phyloP scores from a whole-genome alignment of 2,797 vertebrate genomes.

The Enteromius anoplus region DNA sequence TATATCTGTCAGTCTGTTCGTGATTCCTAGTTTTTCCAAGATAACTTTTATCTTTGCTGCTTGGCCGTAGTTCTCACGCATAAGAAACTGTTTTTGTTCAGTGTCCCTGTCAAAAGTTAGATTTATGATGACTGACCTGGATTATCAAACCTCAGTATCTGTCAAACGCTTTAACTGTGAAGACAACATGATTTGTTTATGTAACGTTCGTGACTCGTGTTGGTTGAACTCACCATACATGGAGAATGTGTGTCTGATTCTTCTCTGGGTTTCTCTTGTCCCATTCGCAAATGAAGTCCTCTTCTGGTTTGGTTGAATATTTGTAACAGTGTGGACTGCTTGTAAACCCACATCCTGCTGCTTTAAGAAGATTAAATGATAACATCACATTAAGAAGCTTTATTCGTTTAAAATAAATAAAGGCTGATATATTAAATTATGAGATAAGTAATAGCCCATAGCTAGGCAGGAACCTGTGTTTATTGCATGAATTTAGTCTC shows the following conservation, averaged over 20 bases:
- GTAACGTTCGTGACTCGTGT: neutral
- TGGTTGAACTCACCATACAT: constrained; percentile 42
- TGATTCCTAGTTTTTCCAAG: constrained; percentile 39
- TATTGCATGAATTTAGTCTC: too few relatives aligned
- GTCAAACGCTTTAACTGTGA: neutral
- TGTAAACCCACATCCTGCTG: constrained; percentile 36
- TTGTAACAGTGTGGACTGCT: constrained; percentile 49
- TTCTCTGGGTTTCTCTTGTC: constrained; percentile 10
- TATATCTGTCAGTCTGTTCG: constrained; percentile 10
- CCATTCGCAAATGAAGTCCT: constrained; percentile 56
- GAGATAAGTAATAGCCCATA: too few relatives aligned
- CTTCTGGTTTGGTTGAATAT: neutral
- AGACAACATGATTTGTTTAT: neutral
- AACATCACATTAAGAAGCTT: too few relatives aligned
- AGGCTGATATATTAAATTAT: too few relatives aligned
- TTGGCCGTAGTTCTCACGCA: neutral
- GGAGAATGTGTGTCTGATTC: constrained; percentile 42
- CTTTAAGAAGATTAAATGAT: constrained; percentile 22
- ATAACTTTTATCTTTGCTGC: neutral
- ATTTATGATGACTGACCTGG: neutral
- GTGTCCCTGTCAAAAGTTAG: constrained; percentile 14
- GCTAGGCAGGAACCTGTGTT: too few relatives aligned
- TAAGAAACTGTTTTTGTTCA: neutral
- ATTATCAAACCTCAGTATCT: neutral
- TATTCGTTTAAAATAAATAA: too few relatives aligned